Base-by-base conservation (phyloP, 2,888 invertebrate genomes). In the Rotaria magnacalcarata region DNA sequence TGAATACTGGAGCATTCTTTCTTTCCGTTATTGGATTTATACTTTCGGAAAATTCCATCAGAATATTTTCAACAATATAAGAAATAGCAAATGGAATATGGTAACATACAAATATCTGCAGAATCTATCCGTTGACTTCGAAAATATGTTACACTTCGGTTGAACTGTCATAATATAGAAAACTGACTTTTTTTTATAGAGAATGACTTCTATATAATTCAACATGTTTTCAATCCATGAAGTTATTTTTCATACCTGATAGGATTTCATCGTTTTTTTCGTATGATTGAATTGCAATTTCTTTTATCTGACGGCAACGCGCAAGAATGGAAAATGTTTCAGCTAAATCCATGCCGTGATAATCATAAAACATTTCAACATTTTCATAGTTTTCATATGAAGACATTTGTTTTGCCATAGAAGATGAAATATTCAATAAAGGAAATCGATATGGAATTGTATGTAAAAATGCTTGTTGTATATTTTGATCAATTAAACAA, bases 391-490 rank as follows among this genome's bases (percentile, higher is more conserved):
- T 24, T 8, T 80, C n/a, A 10, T 19, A 47, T 3, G 43, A n/a
- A 10, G 47, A 24, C 43, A 80, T 47, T 47, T 47, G 47, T n/a
- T 80, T 80, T 10, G 47, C 47, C 80, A 80, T 80, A 24, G 47
- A n/a, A 80, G 11, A 47, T 47, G 80, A 47, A 4, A 47, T 24
- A 47, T 24, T 43, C 16, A 80, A 47, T 24, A 47, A 24, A 11
- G 80, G n/a, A 47, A 80, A 80, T 43, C 47, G 1, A 47, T 80
- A 80, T 80, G 80, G 80, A 24, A 80, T 47, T 11, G 80, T 80
- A 80, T 80, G 80, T 47, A 80, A 10, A 47, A 80, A 0, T 7
- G 80, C 80, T 47, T 47, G 47, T 24, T 80, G 10, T 47, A n/a
- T 0, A 47, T 47, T 47, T 80, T 80, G 47, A 47, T 47, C 47